A percentile compares a stretch with the other conserved stretches of the same genome.
phyloP scores from a whole-genome alignment of 2,113 vertebrate species.

The Chionomys nivalis region DNA sequence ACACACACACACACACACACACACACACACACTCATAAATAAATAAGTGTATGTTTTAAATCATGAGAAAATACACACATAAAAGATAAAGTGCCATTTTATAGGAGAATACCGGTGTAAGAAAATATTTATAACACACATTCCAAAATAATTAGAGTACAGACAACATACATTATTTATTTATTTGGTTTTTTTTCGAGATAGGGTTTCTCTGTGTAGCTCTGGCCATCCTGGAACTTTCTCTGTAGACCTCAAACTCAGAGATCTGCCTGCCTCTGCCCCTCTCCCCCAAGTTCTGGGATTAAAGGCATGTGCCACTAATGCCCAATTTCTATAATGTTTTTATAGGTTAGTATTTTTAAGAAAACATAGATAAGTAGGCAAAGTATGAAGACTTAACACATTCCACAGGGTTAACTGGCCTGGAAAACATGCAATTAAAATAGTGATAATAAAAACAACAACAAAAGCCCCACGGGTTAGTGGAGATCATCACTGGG shows the following conservation, averaged over 20 bases:
- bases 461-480: neutral
- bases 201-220: neutral
- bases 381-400: constrained; percentile 14
- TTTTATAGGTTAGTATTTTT: neutral
- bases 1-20: neutral
- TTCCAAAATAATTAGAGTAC: constrained; percentile 19
- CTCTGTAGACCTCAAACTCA: neutral
- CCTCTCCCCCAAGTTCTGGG: neutral
- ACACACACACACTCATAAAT: neutral
- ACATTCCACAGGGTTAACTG: constrained; percentile 1
- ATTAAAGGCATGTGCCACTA: neutral
- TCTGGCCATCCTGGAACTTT: neutral
- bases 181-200: neutral
- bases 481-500: neutral
- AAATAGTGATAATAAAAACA: neutral
- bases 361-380: neutral
- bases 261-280: neutral
- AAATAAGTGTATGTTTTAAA: neutral
- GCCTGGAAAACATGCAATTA: neutral
- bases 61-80: neutral
- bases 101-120: neutral
- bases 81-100: neutral
- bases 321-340: neutral
- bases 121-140: neutral
- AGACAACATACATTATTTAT: neutral